phyloP scores from a whole-genome alignment of 1,140 invertebrate species.

The Scaptodrosophila lebanonensis region DNA sequence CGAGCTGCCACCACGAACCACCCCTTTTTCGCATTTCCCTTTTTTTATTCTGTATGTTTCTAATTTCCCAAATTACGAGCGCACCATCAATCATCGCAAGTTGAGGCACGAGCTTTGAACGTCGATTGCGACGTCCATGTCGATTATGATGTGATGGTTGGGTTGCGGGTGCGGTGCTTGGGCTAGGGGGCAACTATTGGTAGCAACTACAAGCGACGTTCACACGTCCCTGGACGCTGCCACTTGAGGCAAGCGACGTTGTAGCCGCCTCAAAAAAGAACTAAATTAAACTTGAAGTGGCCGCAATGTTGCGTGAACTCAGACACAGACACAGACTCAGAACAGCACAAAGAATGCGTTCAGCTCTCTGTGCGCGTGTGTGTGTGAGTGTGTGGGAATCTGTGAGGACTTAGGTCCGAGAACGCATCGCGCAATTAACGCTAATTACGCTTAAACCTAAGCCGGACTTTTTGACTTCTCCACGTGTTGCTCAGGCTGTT shows the following conservation, averaged over 20 bases:
- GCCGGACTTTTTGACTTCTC: constrained; percentile 69
- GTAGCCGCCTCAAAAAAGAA: constrained; percentile 63
- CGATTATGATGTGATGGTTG: constrained; percentile 47
- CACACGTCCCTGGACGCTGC: constrained; percentile 56
- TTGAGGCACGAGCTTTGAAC: constrained; percentile 56
- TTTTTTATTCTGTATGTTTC: constrained; percentile 46
- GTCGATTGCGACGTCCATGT: constrained; percentile 46
- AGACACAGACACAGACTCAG: neutral
- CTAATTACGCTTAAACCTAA: constrained; percentile 67
- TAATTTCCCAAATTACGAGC: constrained; percentile 76
- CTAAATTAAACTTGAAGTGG: constrained; percentile 72
- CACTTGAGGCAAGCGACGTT: constrained; percentile 58
- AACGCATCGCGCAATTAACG: constrained; percentile 53
- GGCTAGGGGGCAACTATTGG: constrained; percentile 51
- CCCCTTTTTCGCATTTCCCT: constrained; percentile 43
- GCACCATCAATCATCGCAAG: constrained; percentile 72
- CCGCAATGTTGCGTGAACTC: constrained; percentile 46
- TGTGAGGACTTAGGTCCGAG: constrained; percentile 17
- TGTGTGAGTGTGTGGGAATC: constrained; percentile 4
- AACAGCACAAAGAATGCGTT: neutral
- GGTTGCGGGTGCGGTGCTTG: too few species aligned
- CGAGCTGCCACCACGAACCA: constrained; percentile 41
- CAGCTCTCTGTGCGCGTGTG: neutral
- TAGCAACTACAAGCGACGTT: too few species aligned
- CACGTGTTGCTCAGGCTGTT: constrained; percentile 62